Evolutionary conservation across 2,113 vertebrate species (phyloP).

Genomic region (Oncorhynchus nerka): DNA sequence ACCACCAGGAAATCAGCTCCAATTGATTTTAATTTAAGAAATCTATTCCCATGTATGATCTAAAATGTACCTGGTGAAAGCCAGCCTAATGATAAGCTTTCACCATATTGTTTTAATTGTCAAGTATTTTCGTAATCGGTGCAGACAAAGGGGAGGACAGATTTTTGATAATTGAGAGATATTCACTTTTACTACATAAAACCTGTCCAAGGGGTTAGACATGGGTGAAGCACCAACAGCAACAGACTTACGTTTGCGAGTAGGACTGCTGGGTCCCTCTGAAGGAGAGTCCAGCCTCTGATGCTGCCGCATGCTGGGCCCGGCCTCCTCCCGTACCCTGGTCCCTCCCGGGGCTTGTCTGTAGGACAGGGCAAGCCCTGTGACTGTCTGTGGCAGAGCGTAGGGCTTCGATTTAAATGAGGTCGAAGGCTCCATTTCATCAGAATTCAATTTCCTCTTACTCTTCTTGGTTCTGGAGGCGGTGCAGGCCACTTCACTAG

Average conservation of each 20-base stretch:
- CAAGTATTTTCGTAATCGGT: neutral
- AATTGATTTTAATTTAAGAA: no score
- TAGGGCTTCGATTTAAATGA: slow-evolving; percentile 79
- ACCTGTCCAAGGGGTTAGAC: neutral
- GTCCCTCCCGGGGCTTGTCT: slow-evolving; percentile 37
- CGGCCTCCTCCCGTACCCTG: slow-evolving; percentile 26
- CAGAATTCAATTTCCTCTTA: slow-evolving; percentile 81
- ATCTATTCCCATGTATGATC: no score
- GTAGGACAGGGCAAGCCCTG: slow-evolving; percentile 48
- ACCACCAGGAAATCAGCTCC: no score
- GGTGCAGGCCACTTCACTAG: slow-evolving; percentile 42
- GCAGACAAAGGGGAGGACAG: neutral
- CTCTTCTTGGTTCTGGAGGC: slow-evolving; percentile 60
- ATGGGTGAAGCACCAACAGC: neutral
- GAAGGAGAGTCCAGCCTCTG: neutral
- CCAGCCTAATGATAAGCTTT: no score
- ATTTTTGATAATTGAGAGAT: neutral
- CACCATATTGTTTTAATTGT: no score
- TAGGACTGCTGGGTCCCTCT: slow-evolving; percentile 29
- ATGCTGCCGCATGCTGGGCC: slow-evolving; percentile 15
- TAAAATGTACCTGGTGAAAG: no score
- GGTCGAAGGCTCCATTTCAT: slow-evolving; percentile 69
- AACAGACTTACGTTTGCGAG: slow-evolving; percentile 58
- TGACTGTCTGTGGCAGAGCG: slow-evolving; percentile 55
- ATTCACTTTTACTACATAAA: neutral